Conservation (phyloP, 64 coral and sea anemone species). For the Cladopsammia gracilis region DNA sequence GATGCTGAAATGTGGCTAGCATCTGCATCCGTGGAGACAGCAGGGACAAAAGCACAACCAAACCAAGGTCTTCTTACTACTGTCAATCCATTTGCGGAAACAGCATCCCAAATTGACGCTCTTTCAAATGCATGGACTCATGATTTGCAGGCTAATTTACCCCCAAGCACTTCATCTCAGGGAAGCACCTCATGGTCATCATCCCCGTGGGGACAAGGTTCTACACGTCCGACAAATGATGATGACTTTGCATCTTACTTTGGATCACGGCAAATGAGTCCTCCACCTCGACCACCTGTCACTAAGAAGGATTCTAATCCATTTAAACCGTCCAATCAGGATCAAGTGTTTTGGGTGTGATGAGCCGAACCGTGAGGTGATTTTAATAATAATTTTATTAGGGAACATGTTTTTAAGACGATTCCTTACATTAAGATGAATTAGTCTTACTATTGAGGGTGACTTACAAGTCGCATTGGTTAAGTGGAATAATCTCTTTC, state of each 20-base stretch:
- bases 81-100: constrained; percentile 81
- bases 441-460: background rate
- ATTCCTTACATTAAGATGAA: background rate
- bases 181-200: constrained; percentile 44
- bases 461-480: background rate
- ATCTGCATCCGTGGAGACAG: constrained; percentile 54
- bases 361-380: background rate
- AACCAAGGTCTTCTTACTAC: constrained; percentile 92
- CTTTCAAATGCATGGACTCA: constrained; percentile 93
- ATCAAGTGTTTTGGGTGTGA: constrained; percentile 54
- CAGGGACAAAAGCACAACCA: constrained; percentile 42
- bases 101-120: constrained; percentile 74
- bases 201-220: constrained; percentile 30
- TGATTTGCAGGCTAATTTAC: constrained; percentile 69
- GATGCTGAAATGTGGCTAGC: constrained; percentile 95
- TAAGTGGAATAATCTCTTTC: no score
- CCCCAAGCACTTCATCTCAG: constrained; percentile 14
- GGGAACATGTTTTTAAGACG: background rate
- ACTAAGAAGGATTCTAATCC: constrained; percentile 51
- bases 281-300: constrained; percentile 28
- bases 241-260: constrained; percentile 73
- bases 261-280: constrained; percentile 62
- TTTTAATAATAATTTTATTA: background rate
- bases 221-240: constrained; percentile 16
- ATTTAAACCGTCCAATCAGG: background rate